phyloP scores from a whole-genome alignment of 2,888 invertebrate genomes.

The Melolontha melolontha region DNA sequence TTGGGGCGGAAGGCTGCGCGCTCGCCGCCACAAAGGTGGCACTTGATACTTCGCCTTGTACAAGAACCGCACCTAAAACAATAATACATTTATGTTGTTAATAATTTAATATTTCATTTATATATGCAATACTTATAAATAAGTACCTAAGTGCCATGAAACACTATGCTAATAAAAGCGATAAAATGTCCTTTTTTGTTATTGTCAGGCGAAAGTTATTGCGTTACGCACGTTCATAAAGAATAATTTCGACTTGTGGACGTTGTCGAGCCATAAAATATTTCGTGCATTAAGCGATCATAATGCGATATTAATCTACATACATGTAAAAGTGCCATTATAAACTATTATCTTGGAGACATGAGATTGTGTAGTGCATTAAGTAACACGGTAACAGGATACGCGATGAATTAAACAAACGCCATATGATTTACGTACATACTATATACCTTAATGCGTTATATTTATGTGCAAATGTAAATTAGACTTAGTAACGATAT shows the following conservation, averaged over 20 bases:
- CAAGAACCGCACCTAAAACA: constrained; percentile 62
- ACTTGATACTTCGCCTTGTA: constrained; percentile 64
- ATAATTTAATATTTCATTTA: neutral
- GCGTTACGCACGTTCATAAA: constrained; percentile 18
- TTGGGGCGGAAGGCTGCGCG: constrained; percentile 73
- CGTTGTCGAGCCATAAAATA: constrained; percentile 14
- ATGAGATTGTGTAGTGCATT: constrained; percentile 22
- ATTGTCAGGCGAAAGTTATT: constrained; percentile 9
- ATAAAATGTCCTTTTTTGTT: constrained; percentile 26
- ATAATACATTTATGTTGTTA: constrained; percentile 7
- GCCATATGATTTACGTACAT: constrained; percentile 30
- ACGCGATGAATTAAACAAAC: constrained; percentile 36
- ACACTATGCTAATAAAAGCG: constrained; percentile 19
- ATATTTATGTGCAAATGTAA: neutral
- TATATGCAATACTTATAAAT: constrained; percentile 12
- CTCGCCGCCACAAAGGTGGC: constrained; percentile 66
- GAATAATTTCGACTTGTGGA: constrained; percentile 34
- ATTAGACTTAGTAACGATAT: too few species aligned
- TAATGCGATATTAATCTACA: constrained; percentile 31
- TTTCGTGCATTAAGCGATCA: constrained; percentile 17
- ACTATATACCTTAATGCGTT: constrained; percentile 14
- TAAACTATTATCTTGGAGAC: constrained; percentile 35
- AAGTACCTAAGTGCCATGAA: constrained; percentile 11
- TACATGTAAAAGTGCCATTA: constrained; percentile 37
- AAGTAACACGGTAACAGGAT: constrained; percentile 36